Base-by-base conservation (phyloP, 2,113 vertebrate species). In the Mirounga angustirostris region DNA sequence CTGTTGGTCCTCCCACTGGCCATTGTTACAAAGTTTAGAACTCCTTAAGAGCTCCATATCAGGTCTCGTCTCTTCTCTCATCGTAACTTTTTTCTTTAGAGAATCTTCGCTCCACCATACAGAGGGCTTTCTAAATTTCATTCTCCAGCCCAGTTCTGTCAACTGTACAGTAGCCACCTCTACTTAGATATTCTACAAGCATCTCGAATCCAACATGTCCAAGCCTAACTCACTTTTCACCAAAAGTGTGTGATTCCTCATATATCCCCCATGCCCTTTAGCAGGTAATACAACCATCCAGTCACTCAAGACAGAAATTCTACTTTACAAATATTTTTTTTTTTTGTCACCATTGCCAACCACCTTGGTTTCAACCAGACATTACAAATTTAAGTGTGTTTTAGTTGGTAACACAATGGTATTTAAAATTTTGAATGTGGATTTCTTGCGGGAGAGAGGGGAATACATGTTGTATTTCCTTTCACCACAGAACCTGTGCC, bases 161-260 rank as follows among this genome's bases (percentile, higher is more conserved):
- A 74, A 59, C 13, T 71, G 19, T 63, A 89, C 22, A 52, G 56
- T 69, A 88, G 50, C 1, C 61, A 54, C 28, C 73, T 92, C 36
- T 58, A 63, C 28, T 43, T 88, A 22, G 19, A 82, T 73, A 61
- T 58, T 95, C 59, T n/a, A 50, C 30, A 56, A 97, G 52, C 26
- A 86, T 73, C 24, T 79, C 40, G 56, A 85, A 83, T 30, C 69
- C 89, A 96, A 33, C 21, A 94, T 12, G 19, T 59, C 43, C 28
- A 95, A 91, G 71, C 13, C 28, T 92, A 79, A 73, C 18, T 93
- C 46, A 83, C 46, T 84, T 93, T 79, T 80, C 80, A 92, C 9
- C 21, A 90, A 30, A 91, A 89, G 4, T 7, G 0, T 94, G 18
- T 59, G 46, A 94, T 85, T 84, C 26, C 54, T 65, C 26, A 8